Base-by-base conservation (phyloP, 2,113 vertebrate species). In the Pollachius pollachius region DNA sequence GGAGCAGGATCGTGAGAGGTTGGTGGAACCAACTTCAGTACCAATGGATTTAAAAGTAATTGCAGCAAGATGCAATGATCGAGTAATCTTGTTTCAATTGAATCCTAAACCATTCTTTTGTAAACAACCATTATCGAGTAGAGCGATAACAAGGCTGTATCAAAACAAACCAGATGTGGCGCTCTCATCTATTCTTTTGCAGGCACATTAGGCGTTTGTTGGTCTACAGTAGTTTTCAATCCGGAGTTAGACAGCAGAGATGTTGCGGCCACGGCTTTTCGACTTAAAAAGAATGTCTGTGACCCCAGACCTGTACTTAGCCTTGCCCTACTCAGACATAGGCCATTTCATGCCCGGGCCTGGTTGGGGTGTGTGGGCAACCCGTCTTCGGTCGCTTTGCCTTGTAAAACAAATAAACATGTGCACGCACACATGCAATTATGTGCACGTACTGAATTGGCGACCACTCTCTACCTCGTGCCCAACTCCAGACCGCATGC, bases 1-100 rank as follows among this genome's bases (percentile, higher is more conserved):
- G 82, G 93, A 95, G 89, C 92, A 94, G 83, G 94, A 97, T 85
- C 88, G 92, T 71, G 90, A 95, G 91, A 94, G 95, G 95, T 96
- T 90, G 87, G 93, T 79, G 69, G 58, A 78, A 16, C 52, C 23
- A 56, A 75, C 25, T 52, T 34, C 30, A 1, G 11, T 9, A 48
- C 8, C 41, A 48, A 48, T 48, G 41, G 41, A 34, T 34, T 34
- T 34, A 34, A 48, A 48, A 48, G 41, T 9, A 48, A 48, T 11
- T 9, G 9, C 41, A 41, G 11, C 8, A 48, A 41, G 37, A 41
- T 6, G 11, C 37, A 8, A 6, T 41, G 11, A 6, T 41, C 37
- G 5, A 6, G 11, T 48, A 48, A 48, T 48, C 41, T 48, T 48
- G 41, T 48, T 48, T 48, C 5, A 48, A 48, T 48, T 48, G 5